Evolutionary conservation across 2,113 vertebrate genomes (phyloP), one percentile per base, ranked within the genome.

Genomic region (Phylloscopus trochilus): DNA sequence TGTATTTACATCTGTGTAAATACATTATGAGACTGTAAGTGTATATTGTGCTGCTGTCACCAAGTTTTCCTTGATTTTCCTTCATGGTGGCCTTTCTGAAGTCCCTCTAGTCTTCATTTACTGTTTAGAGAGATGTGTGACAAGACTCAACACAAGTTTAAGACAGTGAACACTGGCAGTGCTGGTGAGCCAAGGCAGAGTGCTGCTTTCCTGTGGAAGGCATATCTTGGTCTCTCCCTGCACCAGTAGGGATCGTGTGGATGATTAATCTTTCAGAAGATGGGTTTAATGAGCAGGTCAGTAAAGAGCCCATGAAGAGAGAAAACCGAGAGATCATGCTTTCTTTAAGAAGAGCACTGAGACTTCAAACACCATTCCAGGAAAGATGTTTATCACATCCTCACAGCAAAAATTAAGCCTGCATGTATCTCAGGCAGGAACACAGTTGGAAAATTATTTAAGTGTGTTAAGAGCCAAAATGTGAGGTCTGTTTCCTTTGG

Each of bases 181-280:
- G 60, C 74, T 62, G 21, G 31, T 63, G 63, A 52, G 15, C 3
- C 7, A 43, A 44, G 87, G 53, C 15, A 28, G 0, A 20, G 13
- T 0, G 2, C n/a, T 39, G 46, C 64, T 69, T 56, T 84, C 27
- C 33, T n/a, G 11, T 2, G 1, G n/a, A 49, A 81, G 26, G 39
- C 1, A 0, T 22, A 9, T 53, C 37, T 89, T 0, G 0, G 39
- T 46, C 55, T 85, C 30, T 83, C 24, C 15, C 17, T 86, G 2
- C 46, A 62, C 35, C 12, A 6, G 53, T 14, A 24, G 22, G 56
- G 75, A 33, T 10, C 5, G 3, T 58, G 70, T 46, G 39, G 39
- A n/a, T 1, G 1, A 30, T 43, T 33, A 63, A 21, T 39, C 37
- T 15, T 66, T 49, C 37, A 81, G 63, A 73, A 35, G 33, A 47